Evolutionary conservation across 1,140 invertebrate species (phyloP).

Genomic region (Lordiphosa clarofinis): DNA sequence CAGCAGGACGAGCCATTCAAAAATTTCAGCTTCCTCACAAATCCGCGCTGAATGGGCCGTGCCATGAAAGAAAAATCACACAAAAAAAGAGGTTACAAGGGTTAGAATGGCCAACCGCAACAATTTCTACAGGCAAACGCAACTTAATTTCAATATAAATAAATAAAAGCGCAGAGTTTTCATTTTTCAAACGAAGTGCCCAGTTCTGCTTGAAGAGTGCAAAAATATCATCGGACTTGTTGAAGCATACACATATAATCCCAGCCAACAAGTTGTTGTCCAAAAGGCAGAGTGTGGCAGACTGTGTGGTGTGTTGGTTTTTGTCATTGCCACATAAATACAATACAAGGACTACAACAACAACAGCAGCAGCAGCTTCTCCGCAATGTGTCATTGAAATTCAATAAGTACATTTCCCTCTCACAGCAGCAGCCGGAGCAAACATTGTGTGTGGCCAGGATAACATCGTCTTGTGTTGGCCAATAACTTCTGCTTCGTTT

Average conservation of each 20-base stretch:
- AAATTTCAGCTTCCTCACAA: conserved; percentile 39
- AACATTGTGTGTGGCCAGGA: conserved; percentile 39
- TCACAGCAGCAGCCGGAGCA: conserved; percentile 22
- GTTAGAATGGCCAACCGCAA: conserved; percentile 67
- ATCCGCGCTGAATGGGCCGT: conserved; percentile 43
- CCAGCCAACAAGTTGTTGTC: conserved; percentile 70
- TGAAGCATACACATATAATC: conserved; percentile 58
- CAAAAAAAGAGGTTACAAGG: conserved; percentile 45
- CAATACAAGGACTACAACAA: not conserved
- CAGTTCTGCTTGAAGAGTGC: conserved; percentile 11
- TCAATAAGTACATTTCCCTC: conserved; percentile 66
- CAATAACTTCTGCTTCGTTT: conserved; percentile 64
- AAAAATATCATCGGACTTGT: conserved; percentile 1
- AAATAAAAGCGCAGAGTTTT: conserved; percentile 53
- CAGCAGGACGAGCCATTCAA: conserved; percentile 37
- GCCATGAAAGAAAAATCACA: conserved; percentile 39
- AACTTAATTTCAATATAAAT: conserved; percentile 78
- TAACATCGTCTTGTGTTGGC: conserved; percentile 53
- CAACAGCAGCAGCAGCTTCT: conserved; percentile 16
- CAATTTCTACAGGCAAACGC: conserved; percentile 67
- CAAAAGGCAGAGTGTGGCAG: conserved; percentile 34
- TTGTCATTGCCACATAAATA: conserved; percentile 62
- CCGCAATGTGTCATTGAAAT: conserved; percentile 64
- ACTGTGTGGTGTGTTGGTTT: conserved; percentile 30
- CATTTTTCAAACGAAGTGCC: conserved; percentile 19